Evolutionary conservation across 2,888 invertebrate species (phyloP).

Genomic region (Pandemis heparana): DNA sequence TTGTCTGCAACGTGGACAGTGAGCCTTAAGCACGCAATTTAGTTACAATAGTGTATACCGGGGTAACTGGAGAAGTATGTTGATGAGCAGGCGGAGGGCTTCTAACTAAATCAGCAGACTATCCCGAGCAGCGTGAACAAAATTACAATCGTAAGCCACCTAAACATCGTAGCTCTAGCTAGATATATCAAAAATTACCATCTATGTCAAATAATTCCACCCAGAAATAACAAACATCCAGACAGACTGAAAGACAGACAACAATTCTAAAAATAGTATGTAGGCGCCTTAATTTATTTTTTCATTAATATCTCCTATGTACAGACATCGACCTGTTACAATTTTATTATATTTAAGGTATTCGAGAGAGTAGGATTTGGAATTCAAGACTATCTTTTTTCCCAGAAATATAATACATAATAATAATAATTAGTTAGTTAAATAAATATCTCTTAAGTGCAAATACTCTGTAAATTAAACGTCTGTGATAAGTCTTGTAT

Average conservation of each 20-base stretch:
- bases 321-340: too few species aligned
- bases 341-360: too few species aligned
- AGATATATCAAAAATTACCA: constrained; percentile 33
- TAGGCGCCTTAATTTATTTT: too few species aligned
- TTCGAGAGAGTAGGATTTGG: too few species aligned
- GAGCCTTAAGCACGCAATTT: constrained; percentile 46
- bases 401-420: too few species aligned
- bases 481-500: background rate
- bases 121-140: constrained; percentile 80
- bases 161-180: constrained; percentile 38
- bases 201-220: constrained; percentile 40
- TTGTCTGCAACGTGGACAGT: background rate
- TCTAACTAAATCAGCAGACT: constrained; percentile 88
- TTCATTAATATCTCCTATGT: too few species aligned
- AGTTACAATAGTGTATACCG: constrained; percentile 85
- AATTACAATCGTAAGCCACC: constrained; percentile 52
- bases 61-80: constrained; percentile 90
- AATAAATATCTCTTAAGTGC: background rate
- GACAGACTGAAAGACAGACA: too few species aligned
- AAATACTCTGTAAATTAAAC: constrained; percentile 8
- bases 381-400: too few species aligned
- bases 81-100: constrained; percentile 95
- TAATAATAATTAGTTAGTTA: too few species aligned
- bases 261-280: too few species aligned
- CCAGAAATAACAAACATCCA: too few species aligned